Conservation (phyloP, 2,888 invertebrate genomes). For the Stenichneumon culpator region DNA sequence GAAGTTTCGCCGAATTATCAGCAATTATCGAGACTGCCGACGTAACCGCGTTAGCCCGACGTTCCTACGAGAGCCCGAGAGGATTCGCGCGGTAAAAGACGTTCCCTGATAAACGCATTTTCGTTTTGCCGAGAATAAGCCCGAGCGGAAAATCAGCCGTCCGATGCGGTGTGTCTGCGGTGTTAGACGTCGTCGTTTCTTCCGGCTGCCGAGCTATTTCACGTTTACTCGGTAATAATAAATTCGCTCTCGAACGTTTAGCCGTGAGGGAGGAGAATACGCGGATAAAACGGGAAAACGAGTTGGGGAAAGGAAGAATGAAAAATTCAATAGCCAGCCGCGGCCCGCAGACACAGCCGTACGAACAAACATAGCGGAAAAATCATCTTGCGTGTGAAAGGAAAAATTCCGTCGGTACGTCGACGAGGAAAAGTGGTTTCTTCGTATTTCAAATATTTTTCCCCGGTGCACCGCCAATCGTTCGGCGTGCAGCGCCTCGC, state of each 20-base stretch:
- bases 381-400: constrained; percentile 62
- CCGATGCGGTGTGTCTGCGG: not conserved
- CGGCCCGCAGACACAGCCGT: constrained; percentile 36
- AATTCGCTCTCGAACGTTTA: constrained; percentile 45
- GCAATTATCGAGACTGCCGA: constrained; percentile 84
- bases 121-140: constrained; percentile 61
- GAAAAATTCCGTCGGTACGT: constrained; percentile 55
- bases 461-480: constrained; percentile 51
- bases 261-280: constrained; percentile 18
- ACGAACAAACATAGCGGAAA: constrained; percentile 53
- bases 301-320: constrained; percentile 39
- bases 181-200: not conserved
- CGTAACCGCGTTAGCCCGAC: constrained; percentile 82
- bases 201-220: constrained; percentile 12
- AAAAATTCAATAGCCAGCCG: constrained; percentile 63
- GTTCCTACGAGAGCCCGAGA: constrained; percentile 71
- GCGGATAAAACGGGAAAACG: constrained; percentile 27
- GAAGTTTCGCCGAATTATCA: constrained; percentile 84
- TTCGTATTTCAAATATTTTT: constrained; percentile 62
- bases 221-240: constrained; percentile 43
- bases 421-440: constrained; percentile 62
- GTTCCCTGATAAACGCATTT: constrained; percentile 81
- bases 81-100: constrained; percentile 79
- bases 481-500: constrained; percentile 35
- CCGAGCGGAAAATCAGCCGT: constrained; percentile 21